These are phyloP conservation scores for Pipistrellus pipistrellus DNA, from an alignment of 2,797 vertebrate genomes.

Conservation along the genomic window DNA sequence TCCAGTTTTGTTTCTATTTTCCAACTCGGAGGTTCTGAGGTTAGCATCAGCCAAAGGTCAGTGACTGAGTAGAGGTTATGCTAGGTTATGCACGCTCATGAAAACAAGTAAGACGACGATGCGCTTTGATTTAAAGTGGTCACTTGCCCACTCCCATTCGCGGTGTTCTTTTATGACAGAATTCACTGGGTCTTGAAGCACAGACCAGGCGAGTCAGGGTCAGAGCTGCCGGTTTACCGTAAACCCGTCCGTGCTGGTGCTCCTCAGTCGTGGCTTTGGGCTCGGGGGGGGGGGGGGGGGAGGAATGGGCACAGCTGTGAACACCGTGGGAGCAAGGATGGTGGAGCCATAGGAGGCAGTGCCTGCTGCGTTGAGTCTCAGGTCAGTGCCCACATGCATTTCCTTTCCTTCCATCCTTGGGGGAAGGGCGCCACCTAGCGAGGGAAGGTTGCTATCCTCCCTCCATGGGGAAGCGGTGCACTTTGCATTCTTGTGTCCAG, in stretches of 20 bases:
- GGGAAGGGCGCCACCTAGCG: slow-evolving; percentile 67
- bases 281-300: too few species aligned
- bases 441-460: neutral
- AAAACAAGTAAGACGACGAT: neutral
- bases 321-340: too few species aligned
- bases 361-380: too few species aligned
- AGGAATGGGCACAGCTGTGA: too few species aligned
- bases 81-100: neutral
- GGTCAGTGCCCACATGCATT: too few species aligned
- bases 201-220: neutral
- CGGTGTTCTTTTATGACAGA: slow-evolving; percentile 1
- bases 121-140: neutral
- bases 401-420: neutral
- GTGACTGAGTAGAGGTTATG: neutral
- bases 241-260: too few species aligned
- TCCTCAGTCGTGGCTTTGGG: too few species aligned
- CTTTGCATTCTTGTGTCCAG: neutral
- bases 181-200: neutral
- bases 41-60: neutral
- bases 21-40: neutral
- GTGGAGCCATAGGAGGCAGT: too few species aligned
- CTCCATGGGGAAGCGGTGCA: neutral
- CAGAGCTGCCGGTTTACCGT: slow-evolving; percentile 12
- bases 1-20: neutral
- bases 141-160: neutral